Evolutionary conservation across 1,140 invertebrate genomes (phyloP), one percentile per base, ranked within the genome.

Genomic region (Orchesella cincta): DNA sequence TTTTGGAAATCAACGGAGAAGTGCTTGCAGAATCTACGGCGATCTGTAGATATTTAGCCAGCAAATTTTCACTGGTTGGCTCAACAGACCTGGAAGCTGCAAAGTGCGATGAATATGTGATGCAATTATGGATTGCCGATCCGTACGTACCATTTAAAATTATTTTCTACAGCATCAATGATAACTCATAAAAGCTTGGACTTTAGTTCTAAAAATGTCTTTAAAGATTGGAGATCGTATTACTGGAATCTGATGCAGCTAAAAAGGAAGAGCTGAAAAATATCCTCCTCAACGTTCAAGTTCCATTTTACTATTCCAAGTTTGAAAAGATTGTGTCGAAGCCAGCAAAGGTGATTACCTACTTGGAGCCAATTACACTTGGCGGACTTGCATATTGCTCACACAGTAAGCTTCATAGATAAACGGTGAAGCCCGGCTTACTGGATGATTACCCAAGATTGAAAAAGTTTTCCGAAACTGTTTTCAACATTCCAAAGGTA

Each of bases 1-100:
- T 93, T 16, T 84, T 94, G 76, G 91, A 92, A 83, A 85, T 92
- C 18, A 90, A 93, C 82, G 92, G 90, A 14, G 90, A 90, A 82
- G 84, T 86, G 73, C 85, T 91, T 18, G 87, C 89, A 82, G 92
- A 94, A 84, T 90, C 90, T 75, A 84, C 88, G 52, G 90, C 93
- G 35, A 93, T 94, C 81, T 88, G 83, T 51, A 83, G 83, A 36
- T 85, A 83, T 72, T 78, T 85, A 16, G 84, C 82, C 0, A 85
- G 85, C 54, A 82, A 85, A 75, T 83, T 82, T 78, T 78, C 81
- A 78, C 77, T 84, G 62, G 87, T 86, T 76, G 91, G 92, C 0
- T 87, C 87, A 79, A 85, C 90, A 82, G 89, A 90, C 70, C 90
- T 88, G 86, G 90, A 92, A 84, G 87, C 88, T 23, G 78, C 78